A percentile compares a stretch with the other conserved stretches of the same genome.
phyloP scores from a whole-genome alignment of 2,888 invertebrate genomes.

The Acrocyrtus sp. region DNA sequence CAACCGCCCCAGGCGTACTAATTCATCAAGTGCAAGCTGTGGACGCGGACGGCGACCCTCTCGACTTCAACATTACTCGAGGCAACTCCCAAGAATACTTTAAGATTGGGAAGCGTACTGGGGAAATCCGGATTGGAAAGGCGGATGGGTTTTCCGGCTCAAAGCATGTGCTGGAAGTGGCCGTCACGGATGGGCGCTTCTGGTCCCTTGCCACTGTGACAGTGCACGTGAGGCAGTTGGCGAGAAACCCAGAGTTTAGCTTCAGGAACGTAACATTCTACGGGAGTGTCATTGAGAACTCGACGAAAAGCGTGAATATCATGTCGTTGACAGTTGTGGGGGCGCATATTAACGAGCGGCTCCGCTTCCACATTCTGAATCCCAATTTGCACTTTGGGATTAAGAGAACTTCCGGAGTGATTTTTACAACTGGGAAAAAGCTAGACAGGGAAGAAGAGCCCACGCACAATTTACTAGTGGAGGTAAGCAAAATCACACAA shows the following conservation, averaged over 20 bases:
- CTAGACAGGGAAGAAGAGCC: constrained; percentile 89
- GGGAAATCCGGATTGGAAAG: constrained; percentile 75
- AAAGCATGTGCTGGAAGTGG: constrained; percentile 76
- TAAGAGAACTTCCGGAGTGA: constrained; percentile 89
- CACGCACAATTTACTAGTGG: constrained; percentile 84
- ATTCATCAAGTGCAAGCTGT: constrained; percentile 58
- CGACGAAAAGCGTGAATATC: constrained; percentile 81
- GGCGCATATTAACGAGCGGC: constrained; percentile 85
- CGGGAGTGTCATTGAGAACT: constrained; percentile 85
- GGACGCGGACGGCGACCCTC: constrained; percentile 63
- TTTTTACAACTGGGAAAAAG: constrained; percentile 82
- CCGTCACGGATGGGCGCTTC: constrained; percentile 87
- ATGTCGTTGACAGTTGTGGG: constrained; percentile 90
- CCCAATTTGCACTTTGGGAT: constrained; percentile 87
- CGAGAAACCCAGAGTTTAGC: constrained; percentile 79
- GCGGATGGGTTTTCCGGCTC: constrained; percentile 73
- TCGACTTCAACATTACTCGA: constrained; percentile 83
- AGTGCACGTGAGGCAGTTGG: constrained; percentile 74
- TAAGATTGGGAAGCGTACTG: constrained; percentile 75
- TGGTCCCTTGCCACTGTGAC: constrained; percentile 78
- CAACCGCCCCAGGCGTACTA: constrained; percentile 58
- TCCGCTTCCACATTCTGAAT: constrained; percentile 87
- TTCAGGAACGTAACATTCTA: constrained; percentile 85
- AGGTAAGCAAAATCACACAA: constrained; percentile 70
- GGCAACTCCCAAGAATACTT: constrained; percentile 83